Base-by-base conservation (phyloP, 23 tunicate species). In the Halocynthia roretzi region DNA sequence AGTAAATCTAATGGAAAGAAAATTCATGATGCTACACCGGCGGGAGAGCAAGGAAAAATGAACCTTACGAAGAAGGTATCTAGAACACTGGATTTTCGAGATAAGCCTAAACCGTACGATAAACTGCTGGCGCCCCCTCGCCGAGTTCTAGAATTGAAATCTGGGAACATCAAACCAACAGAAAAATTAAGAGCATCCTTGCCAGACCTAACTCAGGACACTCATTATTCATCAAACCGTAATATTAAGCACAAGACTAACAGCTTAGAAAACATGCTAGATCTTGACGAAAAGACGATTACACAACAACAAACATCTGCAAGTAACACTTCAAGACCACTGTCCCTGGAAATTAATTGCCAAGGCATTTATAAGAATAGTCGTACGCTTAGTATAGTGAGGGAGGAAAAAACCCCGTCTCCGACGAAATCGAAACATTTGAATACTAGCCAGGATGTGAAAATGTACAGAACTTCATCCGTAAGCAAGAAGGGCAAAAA, bases 401-500 rank as follows among this genome's bases (percentile, higher is more conserved):
- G 56, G 62, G 19, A 8, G 10, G 18, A 53, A 31, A 14, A 23
- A 10, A 18, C 78, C 31, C 56, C 78, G 10, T 64, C 78, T 74
- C 78, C 56, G 18, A 74, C 56, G 0, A 19, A 18, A 7, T 22
- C 60, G 9, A 40, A 10, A 10, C 62, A 53, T 15, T 22, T 50
- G 8, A 50, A 54, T 2, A 18, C 12, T 52, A 15, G 70, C 44
- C 44, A 31, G 9, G 70, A 65, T 15, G 70, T 6, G 0, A 65
- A 65, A 65, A 65, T 65, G 70, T 65, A 65, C 19, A 11, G 70
- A 65, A 65, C 70, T 10, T 40, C 70, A 9, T 74, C 78, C 0
- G 31, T 74, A 14, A 74, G 78, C 56, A 74, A 74, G 62, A 22
- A 50, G n/a, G 56, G 49, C 9, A 74, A 54, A 23, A 44, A 66